A percentile compares a stretch with the other conserved stretches of the same genome.
phyloP scores from a whole-genome alignment of 2,113 vertebrate genomes.

The Axis porcinus region DNA sequence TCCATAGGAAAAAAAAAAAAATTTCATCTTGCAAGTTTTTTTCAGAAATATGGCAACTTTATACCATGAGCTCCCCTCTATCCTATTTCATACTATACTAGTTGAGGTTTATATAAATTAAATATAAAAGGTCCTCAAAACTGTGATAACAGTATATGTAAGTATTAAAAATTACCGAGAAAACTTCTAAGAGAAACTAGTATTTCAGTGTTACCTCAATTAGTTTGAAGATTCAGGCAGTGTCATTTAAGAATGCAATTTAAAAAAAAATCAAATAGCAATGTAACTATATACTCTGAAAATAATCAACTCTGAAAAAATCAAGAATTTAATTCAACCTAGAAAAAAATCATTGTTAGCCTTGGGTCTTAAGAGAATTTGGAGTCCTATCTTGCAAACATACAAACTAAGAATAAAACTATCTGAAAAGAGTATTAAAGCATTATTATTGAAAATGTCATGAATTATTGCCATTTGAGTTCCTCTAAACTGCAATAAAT shows the following conservation, averaged over 20 bases:
- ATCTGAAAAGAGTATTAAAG: not conserved
- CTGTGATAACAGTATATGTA: not conserved
- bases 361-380: not conserved
- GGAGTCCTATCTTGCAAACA: not conserved
- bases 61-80: not conserved
- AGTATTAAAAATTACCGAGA: not conserved
- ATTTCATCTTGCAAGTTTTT: not conserved
- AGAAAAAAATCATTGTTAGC: not conserved
- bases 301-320: not conserved
- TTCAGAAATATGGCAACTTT: not conserved
- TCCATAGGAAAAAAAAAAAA: not conserved
- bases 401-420: not conserved
- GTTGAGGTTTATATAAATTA: not conserved
- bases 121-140: not conserved
- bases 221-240: not conserved
- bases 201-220: not conserved
- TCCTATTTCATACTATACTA: not conserved
- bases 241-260: not conserved
- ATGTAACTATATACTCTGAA: slow-evolving; percentile 14
- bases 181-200: not conserved
- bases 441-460: not conserved
- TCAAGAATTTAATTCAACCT: not conserved
- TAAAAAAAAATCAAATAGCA: not conserved
- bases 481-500: not conserved
- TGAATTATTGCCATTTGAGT: not conserved